Evolutionary conservation across 2,888 invertebrate species (phyloP).

Genomic region (Drosophila kuntzei): DNA sequence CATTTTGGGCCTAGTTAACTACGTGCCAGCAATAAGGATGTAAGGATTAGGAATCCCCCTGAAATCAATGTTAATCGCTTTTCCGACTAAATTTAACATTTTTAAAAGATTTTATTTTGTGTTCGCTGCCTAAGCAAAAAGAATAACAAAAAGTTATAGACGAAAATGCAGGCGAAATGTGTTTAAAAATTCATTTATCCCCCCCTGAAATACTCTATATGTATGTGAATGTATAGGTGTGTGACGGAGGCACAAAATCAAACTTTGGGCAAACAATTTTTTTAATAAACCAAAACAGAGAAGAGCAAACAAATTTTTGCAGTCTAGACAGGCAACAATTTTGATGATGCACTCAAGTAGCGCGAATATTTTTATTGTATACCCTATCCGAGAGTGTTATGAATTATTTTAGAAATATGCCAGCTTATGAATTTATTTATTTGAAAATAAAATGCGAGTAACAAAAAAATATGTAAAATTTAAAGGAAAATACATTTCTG

Average conservation of each 20-base stretch:
- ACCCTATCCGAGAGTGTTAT: background rate
- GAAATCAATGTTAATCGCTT: constrained; percentile 33
- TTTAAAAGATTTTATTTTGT: constrained; percentile 34
- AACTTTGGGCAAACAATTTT: constrained; percentile 59
- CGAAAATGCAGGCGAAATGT: constrained; percentile 21
- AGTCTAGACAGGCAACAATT: constrained; percentile 65
- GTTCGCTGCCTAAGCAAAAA: constrained; percentile 37
- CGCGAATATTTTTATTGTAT: constrained; percentile 26
- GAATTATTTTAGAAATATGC: background rate
- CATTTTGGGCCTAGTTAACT: constrained; percentile 11
- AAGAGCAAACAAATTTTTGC: constrained; percentile 49
- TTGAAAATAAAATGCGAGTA: background rate
- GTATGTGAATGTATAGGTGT: constrained; percentile 10
- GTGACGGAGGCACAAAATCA: constrained; percentile 15
- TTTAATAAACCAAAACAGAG: constrained; percentile 54
- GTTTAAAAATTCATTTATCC: constrained; percentile 4
- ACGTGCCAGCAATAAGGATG: constrained; percentile 51
- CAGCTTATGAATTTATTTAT: background rate
- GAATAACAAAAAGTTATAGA: constrained; percentile 36
- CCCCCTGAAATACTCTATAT: background rate
- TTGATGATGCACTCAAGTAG: constrained; percentile 53
- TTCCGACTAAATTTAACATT: constrained; percentile 26
- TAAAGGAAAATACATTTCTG: background rate
- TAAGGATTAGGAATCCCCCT: constrained; percentile 48
- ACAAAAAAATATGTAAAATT: background rate